Percentiles rank a stretch among this genome's conserved stretches.
Conservation (phyloP, 1,140 invertebrate genomes). For the Lycorma delicatula region DNA sequence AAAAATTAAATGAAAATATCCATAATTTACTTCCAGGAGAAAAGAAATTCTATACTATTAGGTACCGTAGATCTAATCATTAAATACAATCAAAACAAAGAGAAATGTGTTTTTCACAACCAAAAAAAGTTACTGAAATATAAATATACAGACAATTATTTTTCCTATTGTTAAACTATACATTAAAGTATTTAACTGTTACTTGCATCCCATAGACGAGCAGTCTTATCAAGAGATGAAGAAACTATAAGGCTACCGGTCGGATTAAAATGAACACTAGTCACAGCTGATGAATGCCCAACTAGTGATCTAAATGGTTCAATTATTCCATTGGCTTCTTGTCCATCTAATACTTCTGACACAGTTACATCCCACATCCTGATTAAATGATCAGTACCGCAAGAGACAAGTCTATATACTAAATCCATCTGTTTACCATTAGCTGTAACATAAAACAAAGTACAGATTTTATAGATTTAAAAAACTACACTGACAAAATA, state of each 20-base stretch:
- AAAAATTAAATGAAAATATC: too few species aligned
- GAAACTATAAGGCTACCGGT: constrained; percentile 53
- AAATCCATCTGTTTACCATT: constrained; percentile 27
- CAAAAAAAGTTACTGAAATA: too few species aligned
- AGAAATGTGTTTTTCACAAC: too few species aligned
- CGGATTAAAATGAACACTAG: constrained; percentile 50
- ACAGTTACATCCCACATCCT: constrained; percentile 57
- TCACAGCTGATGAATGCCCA: constrained; percentile 45
- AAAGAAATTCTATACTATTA: too few species aligned
- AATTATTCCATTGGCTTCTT: not conserved
- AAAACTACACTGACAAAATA: too few species aligned
- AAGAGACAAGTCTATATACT: constrained; percentile 51
- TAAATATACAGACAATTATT: too few species aligned
- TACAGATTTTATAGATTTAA: too few species aligned
- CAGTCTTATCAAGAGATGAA: constrained; percentile 57
- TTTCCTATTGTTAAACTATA: too few species aligned
- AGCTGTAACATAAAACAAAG: constrained; percentile 10
- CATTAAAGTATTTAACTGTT: too few species aligned
- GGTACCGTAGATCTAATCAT: too few species aligned
- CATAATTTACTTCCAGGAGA: too few species aligned
- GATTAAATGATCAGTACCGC: constrained; percentile 64
- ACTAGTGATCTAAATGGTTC: constrained; percentile 19
- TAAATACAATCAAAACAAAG: too few species aligned
- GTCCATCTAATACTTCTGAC: not conserved
- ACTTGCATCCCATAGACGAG: constrained; percentile 56